Base-by-base conservation (phyloP, 2,888 invertebrate species). In the Trissolcus brochymenae region DNA sequence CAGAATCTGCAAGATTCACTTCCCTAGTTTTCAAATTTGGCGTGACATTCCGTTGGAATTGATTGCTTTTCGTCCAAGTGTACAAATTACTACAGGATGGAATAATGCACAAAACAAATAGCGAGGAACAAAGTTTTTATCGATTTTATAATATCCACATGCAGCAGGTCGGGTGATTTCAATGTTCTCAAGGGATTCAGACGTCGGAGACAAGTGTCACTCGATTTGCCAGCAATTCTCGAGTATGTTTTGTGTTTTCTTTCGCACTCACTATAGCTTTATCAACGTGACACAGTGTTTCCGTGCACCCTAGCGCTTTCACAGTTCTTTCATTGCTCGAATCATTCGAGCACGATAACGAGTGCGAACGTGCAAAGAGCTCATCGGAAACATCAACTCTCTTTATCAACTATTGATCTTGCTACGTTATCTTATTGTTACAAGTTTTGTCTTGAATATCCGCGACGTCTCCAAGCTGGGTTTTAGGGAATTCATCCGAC, bases 161-260 rank as follows among this genome's bases (percentile, higher is more conserved):
- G 68, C 21, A 50, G 72, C 79, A 72, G 78, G 65, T 81, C 81
- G 73, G 81, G 81, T 80, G 80, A 81, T 76, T 74, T 80, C 82
- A 80, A 79, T 78, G 74, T 78, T 81, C 84, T 82, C 80, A 79
- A 78, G 84, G 82, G 81, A 84, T 71, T 79, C 82, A 68, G 80
- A 78, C 82, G 78, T 64, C 79, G 79, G 84, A 84, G 84, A 86
- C 86, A 84, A 87, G 87, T 85, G 87, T 85, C 87, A 84, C 86
- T 88, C 84, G 85, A 84, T 83, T 85, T 84, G 78, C 77, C 79
- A 81, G 79, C 81, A 80, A 82, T 82, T 80, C 82, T 84, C 82
- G 71, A 83, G 82, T 84, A 79, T 78, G 79, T 80, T 83, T 81
- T 83, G 79, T 82, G 83, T 84, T 81, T 81, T 83, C 76, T 80